Conservation (phyloP, 2,113 vertebrate species). For the Phalacrocorax aristotelis region DNA sequence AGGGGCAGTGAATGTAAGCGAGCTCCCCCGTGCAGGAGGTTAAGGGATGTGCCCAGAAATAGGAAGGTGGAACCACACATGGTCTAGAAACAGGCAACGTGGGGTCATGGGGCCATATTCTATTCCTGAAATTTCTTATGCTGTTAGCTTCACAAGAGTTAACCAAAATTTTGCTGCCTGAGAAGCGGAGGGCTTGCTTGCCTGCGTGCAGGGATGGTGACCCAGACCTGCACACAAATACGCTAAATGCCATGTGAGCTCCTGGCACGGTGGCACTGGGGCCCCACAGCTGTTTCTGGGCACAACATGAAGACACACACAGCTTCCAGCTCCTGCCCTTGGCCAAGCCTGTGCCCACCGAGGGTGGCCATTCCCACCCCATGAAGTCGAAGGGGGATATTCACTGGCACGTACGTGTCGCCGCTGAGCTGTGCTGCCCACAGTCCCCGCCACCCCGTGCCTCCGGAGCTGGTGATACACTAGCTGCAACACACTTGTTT, state of each 20-base stretch:
- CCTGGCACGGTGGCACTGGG: rapidly evolving
- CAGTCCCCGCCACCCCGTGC: rapidly evolving
- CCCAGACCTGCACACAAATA: not conserved
- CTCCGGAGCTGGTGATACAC: rapidly evolving
- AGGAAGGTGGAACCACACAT: not conserved
- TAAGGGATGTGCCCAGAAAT: not conserved
- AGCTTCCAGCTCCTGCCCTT: not conserved
- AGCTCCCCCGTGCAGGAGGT: not conserved
- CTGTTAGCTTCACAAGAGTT: not conserved
- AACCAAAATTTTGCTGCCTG: not conserved
- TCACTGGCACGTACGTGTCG: rapidly evolving
- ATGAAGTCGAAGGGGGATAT: rapidly evolving
- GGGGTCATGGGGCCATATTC: not conserved
- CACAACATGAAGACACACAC: rapidly evolving
- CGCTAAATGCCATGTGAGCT: not conserved
- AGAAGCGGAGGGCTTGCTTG: not conserved
- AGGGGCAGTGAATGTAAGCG: not conserved
- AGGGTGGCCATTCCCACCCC: not conserved
- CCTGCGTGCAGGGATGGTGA: not conserved
- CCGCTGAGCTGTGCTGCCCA: not conserved
- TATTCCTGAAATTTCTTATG: not conserved
- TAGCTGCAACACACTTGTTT: rapidly evolving
- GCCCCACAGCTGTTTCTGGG: not conserved
- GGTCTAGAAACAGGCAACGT: not conserved
- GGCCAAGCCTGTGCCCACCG: not conserved